A percentile compares a stretch with the other conserved stretches of the same genome.
These are phyloP conservation scores for Congeria kusceri DNA, from an alignment of 2,888 invertebrate species.

Conservation along the genomic window DNA sequence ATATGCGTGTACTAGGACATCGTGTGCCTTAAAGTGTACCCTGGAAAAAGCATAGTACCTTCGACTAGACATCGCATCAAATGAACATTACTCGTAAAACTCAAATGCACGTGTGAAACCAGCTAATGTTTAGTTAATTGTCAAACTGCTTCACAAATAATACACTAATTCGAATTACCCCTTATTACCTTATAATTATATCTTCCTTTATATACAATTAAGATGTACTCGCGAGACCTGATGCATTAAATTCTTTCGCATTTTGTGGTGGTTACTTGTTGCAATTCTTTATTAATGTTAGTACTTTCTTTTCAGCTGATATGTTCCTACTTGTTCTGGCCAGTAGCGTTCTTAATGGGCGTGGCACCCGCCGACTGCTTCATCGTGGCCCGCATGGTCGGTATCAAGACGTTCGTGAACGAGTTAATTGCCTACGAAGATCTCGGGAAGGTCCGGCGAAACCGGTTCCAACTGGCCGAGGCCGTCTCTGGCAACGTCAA, in stretches of 20 bases:
- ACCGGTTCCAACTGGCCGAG: constrained; percentile 48
- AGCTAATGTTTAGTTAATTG: too few relatives aligned
- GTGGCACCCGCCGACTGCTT: constrained; percentile 89
- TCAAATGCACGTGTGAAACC: too few relatives aligned
- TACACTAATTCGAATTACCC: too few relatives aligned
- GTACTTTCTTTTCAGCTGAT: constrained; percentile 63
- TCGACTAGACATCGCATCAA: neutral
- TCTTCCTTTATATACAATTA: too few relatives aligned
- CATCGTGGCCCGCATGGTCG: constrained; percentile 92
- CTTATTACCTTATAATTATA: too few relatives aligned
- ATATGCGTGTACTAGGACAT: neutral
- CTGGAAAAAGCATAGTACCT: neutral
- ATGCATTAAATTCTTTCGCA: too few relatives aligned
- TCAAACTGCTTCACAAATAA: too few relatives aligned
- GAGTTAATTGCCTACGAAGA: constrained; percentile 96
- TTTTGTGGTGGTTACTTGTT: too few relatives aligned
- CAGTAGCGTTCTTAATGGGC: constrained; percentile 94
- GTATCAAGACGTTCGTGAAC: constrained; percentile 95
- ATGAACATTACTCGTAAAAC: neutral
- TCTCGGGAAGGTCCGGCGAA: constrained; percentile 85
- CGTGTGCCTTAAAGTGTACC: too few relatives aligned
- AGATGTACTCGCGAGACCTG: too few relatives aligned
- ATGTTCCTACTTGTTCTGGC: constrained; percentile 91
- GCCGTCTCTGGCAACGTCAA: neutral
- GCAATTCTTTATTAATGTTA: neutral